Base-by-base conservation (phyloP, 2,888 invertebrate genomes). In the Conus canariensis region DNA sequence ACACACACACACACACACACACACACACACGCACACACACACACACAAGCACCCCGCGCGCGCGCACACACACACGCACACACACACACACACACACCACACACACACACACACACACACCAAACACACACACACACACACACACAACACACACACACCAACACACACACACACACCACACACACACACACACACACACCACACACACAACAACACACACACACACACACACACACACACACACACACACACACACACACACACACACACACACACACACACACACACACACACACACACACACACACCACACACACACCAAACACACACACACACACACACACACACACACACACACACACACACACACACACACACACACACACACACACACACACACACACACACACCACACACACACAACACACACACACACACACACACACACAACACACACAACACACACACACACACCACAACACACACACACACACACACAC, bases 91-190 rank as follows among this genome's bases (percentile, higher is more conserved):
- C 16, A 70, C 70, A 22, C 70, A 70, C 70, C 70, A 70, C 70
- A 70, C 70, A 70, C 70, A 70, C 70, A 70, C 70, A 70, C 70
- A 70, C 70, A 70, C 70, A 70, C 70, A 70, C 70, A 70, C 70
- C n/a, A n/a, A n/a, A 70, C 70, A 70, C 70, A 70, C 70, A 70
- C 70, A 6, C 70, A 70, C 70, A 70, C 70, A 70, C 70, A 16
- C 70, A 16, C 22, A 70, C 70, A 70, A 70, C 70, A 3, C 70
- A 70, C 7, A 7, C 70, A 70, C 22, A 7, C 70, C 4, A 0
- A 7, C 70, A 70, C 70, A 7, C 70, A 70, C 22, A 7, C 19
- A 70, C 22, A 7, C 70, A 70, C 14, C 70, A 70, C 16, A 3
- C 70, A 70, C 22, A 3, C 70, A 70, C 19, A 7, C 14, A 70